Percentiles rank a stretch among this genome's conserved stretches.
These are phyloP conservation scores for Pteronura brasiliensis DNA, from an alignment of 2,113 vertebrate genomes.

Conservation along the genomic window DNA sequence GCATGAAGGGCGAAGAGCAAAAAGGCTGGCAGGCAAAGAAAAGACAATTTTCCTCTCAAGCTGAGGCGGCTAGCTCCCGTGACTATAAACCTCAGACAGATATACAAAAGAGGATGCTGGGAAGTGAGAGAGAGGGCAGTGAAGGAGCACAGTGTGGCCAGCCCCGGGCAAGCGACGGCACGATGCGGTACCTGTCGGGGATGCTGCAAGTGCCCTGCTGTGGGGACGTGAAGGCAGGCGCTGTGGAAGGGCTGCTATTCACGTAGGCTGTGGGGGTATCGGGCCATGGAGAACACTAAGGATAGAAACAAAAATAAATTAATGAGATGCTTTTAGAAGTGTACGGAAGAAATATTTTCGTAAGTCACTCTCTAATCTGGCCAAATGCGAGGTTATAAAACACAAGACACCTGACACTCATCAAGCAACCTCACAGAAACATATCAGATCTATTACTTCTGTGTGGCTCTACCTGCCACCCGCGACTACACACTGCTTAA, in stretches of 20 bases:
- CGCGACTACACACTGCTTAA: background rate
- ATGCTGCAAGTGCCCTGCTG: constrained; percentile 89
- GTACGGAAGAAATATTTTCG: background rate
- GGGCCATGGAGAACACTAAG: constrained; percentile 94
- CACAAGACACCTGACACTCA: background rate
- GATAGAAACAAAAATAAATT: constrained; percentile 58
- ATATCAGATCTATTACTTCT: background rate
- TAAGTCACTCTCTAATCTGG: constrained; percentile 42
- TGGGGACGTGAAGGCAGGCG: constrained; percentile 88
- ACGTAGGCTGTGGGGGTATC: constrained; percentile 89
- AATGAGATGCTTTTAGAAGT: background rate
- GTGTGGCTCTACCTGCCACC: background rate
- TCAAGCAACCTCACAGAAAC: constrained; percentile 26
- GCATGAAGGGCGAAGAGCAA: background rate
- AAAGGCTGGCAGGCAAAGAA: background rate
- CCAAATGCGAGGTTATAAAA: constrained; percentile 6
- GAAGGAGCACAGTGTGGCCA: background rate
- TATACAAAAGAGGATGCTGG: background rate
- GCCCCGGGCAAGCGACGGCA: background rate
- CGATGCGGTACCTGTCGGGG: constrained; percentile 88
- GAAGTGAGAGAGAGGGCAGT: background rate
- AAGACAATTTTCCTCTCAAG: background rate
- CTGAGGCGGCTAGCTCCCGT: background rate
- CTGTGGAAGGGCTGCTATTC: constrained; percentile 89
- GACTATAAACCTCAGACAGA: background rate